phyloP scores from a whole-genome alignment of 2,113 vertebrate genomes.

The Notiomystis cincta region DNA sequence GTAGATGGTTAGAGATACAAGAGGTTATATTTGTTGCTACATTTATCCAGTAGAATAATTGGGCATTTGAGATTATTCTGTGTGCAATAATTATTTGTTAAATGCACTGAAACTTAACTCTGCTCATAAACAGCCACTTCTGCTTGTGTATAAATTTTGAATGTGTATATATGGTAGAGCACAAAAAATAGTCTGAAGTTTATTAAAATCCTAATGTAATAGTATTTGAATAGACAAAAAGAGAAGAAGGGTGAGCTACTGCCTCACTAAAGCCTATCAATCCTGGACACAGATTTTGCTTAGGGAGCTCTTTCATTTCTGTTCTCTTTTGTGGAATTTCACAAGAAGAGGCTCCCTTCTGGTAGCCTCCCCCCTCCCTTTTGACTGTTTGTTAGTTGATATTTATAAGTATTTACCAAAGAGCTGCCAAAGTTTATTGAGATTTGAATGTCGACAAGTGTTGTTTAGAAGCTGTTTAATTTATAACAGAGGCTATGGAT shows the following conservation, averaged over 20 bases:
- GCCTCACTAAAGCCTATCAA: neutral
- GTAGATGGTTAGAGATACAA: conserved; percentile 57
- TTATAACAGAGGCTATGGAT: conserved; percentile 40
- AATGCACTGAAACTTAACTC: conserved; percentile 67
- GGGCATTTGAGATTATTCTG: conserved; percentile 67
- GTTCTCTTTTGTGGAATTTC: conserved; percentile 2
- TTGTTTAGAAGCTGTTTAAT: conserved; percentile 51
- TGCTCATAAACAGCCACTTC: conserved; percentile 63
- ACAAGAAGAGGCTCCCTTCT: neutral
- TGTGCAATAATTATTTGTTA: conserved; percentile 74
- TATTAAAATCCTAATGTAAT: conserved; percentile 23
- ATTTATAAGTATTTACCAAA: conserved; percentile 70
- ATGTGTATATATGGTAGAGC: conserved; percentile 70
- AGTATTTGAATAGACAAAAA: conserved; percentile 27
- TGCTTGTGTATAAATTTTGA: conserved; percentile 60
- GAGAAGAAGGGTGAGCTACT: conserved; percentile 27
- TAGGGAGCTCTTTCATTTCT: conserved; percentile 19
- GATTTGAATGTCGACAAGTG: conserved; percentile 58
- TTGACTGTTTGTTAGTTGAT: conserved; percentile 28
- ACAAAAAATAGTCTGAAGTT: conserved; percentile 36
- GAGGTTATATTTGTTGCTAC: conserved; percentile 23
- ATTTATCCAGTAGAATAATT: conserved; percentile 48
- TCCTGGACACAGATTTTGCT: neutral
- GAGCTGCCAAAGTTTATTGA: conserved; percentile 62
- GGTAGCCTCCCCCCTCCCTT: conserved; percentile 3